phyloP scores from a whole-genome alignment of 2,888 invertebrate species.

The Sericinus montela region DNA sequence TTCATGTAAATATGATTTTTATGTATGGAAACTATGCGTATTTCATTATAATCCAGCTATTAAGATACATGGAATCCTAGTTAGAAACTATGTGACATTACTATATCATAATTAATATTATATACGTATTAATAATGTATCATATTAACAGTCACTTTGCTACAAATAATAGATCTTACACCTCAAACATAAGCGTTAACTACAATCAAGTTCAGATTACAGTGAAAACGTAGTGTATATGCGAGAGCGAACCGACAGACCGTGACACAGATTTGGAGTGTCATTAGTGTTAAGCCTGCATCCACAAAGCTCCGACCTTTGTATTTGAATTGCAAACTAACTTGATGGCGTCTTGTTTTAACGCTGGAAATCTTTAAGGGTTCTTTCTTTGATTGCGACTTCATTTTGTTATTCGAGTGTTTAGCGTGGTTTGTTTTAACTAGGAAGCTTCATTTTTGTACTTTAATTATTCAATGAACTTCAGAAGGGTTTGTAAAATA shows the following conservation, averaged over 20 bases:
- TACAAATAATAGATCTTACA: too few species aligned
- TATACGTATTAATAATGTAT: too few species aligned
- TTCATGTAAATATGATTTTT: too few species aligned
- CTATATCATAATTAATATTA: too few species aligned
- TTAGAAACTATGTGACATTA: too few species aligned
- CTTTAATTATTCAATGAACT: neutral
- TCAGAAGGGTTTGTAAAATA: neutral
- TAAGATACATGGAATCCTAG: too few species aligned
- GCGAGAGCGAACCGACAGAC: neutral
- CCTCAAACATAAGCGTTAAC: neutral
- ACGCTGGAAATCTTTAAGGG: conserved; percentile 1
- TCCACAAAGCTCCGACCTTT: conserved; percentile 9
- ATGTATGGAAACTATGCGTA: too few species aligned
- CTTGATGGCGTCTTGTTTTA: conserved; percentile 10
- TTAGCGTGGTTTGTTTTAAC: neutral
- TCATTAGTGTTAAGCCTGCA: conserved; percentile 16
- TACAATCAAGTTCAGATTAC: neutral
- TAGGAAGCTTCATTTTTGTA: neutral
- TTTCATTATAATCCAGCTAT: too few species aligned
- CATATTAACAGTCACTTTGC: neutral
- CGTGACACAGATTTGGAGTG: conserved; percentile 16
- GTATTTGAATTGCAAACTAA: conserved; percentile 17
- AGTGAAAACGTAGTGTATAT: neutral
- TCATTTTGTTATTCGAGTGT: conserved; percentile 1
- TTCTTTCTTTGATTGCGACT: conserved; percentile 9